These are phyloP conservation scores for Leptinotarsa defecta DNA, from an alignment of 1,140 invertebrate genomes.

Conservation along the genomic window DNA sequence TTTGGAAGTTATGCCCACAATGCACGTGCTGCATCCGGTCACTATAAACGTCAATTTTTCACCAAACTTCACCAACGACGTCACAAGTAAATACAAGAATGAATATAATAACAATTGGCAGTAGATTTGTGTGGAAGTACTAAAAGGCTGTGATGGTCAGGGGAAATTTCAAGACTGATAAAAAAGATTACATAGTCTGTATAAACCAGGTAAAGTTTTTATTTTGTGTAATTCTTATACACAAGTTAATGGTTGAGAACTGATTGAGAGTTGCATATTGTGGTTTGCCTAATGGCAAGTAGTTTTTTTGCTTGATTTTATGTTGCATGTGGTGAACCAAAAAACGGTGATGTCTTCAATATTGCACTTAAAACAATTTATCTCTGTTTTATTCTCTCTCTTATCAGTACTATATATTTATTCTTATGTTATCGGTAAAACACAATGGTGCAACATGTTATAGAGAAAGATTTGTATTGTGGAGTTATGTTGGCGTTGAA, in stretches of 20 bases:
- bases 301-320: too few relatives aligned
- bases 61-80: conserved; percentile 36
- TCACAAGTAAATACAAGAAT: conserved; percentile 36
- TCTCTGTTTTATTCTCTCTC: too few relatives aligned
- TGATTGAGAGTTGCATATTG: background rate
- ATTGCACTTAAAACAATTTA: too few relatives aligned
- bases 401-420: too few relatives aligned
- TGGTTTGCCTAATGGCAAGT: too few relatives aligned
- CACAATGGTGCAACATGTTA: too few relatives aligned
- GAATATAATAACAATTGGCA: conserved; percentile 42
- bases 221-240: conserved; percentile 11
- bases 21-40: conserved; percentile 82
- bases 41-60: conserved; percentile 87
- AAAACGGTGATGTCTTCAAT: too few relatives aligned
- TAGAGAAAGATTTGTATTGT: too few relatives aligned
- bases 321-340: too few relatives aligned
- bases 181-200: conserved; percentile 25
- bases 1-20: conserved; percentile 61
- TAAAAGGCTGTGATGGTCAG: conserved; percentile 48
- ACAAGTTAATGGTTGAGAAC: background rate
- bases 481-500: background rate
- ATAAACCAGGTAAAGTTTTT: conserved; percentile 20
- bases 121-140: conserved; percentile 25
- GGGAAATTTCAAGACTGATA: conserved; percentile 47
- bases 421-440: too few relatives aligned